Base-by-base conservation (phyloP, 2,888 invertebrate species). In the Lasioglossum zephyrum region DNA sequence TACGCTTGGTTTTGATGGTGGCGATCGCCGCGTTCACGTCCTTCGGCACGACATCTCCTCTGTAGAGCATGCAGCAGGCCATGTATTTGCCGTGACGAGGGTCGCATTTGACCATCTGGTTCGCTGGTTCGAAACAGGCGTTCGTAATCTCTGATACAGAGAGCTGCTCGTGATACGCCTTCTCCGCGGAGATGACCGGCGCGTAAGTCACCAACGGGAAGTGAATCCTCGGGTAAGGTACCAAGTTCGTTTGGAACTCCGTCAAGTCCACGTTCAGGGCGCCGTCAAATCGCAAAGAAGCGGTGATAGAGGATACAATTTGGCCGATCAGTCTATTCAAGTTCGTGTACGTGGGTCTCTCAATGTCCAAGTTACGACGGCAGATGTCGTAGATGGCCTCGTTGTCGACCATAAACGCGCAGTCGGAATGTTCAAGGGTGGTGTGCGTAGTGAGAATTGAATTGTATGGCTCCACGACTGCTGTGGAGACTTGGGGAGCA, bases 371-470 rank as follows among this genome's bases (percentile, higher is more conserved):
- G 95, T 99, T 99, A 92, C 98, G 97, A 93, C 99, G 97, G 96
- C 99, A 99, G 96, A 97, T 98, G 96, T 99, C 97, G 95, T 99
- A 98, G 95, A 98, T 98, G 77, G 98, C 98, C 95, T 98, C 98
- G 93, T 98, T 98, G 96, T 98, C 98, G 87, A 98, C 98, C 99
- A 99, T 99, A 96, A 99, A 99, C 76, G 99, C 98, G 95, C 99
- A 99, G 4, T 91, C 92, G 0, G 98, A 98, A 96, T 99, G 99
- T 95, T 99, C 99, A 92, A 98, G 95, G 84, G 99, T 99, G 80
- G 99, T 99, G 96, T 99, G 99, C 87, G 99, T 99, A 94, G 99
- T 99, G 94, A 99, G 96, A 95, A 99, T 99, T 0, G 99, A 99
- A 96, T 99, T 99, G 97, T 99, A 99, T 39, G 99, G 99, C 95